phyloP scores from a whole-genome alignment of 2,797 vertebrate genomes.

The Parotocinclus haroldoi region DNA sequence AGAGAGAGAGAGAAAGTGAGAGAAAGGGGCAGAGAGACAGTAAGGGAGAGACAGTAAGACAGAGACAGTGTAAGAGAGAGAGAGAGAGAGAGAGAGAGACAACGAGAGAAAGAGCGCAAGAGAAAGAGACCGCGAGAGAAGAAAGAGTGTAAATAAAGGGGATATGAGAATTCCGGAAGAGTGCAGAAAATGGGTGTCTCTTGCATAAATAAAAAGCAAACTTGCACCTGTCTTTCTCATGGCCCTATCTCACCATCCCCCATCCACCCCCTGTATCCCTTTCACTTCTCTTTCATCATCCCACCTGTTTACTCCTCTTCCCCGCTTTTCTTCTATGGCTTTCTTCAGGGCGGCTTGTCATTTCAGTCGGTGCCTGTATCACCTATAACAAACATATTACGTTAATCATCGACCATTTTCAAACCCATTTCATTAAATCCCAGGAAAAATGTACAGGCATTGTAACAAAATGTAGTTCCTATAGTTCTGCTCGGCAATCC shows the following conservation, averaged over 20 bases:
- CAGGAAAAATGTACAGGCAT: no score
- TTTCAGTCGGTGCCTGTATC: neutral
- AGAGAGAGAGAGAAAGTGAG: constrained; percentile 41
- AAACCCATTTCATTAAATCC: no score
- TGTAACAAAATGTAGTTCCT: no score
- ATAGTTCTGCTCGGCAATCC: no score
- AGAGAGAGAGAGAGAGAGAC: no score
- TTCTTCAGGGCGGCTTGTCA: constrained; percentile 14
- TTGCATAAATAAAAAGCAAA: constrained; percentile 63
- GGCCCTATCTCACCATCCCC: constrained; percentile 19
- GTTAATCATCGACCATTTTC: no score
- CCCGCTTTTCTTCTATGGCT: constrained; percentile 27
- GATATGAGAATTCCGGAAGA: constrained; percentile 40
- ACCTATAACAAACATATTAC: no score
- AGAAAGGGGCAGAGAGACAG: constrained; percentile 17
- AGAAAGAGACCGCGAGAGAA: constrained; percentile 39
- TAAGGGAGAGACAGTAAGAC: constrained; percentile 1
- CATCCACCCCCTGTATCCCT: neutral
- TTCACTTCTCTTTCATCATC: constrained; percentile 29
- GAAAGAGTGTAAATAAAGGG: no score
- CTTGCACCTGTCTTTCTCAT: constrained; percentile 53
- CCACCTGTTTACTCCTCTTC: constrained; percentile 49
- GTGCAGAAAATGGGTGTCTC: constrained; percentile 47
- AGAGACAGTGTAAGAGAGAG: no score
- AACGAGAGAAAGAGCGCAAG: constrained; percentile 46